Base-by-base conservation (phyloP, 2,888 invertebrate genomes). In the Melikaiella ostensackeni region DNA sequence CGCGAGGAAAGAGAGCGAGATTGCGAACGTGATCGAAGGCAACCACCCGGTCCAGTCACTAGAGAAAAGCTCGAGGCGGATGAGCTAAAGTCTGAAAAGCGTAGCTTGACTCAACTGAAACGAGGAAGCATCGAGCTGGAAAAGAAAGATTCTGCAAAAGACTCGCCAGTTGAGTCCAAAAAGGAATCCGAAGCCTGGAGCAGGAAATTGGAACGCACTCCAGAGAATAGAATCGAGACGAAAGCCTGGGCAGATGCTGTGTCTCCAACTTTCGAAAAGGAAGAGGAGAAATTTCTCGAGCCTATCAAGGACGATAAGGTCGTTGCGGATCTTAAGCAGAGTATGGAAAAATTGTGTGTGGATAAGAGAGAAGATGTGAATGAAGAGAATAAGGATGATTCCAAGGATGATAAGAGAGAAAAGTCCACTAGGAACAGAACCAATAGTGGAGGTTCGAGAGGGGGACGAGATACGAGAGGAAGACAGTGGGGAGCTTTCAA, bases 41-140 rank as follows among this genome's bases (percentile, higher is more conserved):
- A 92, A 79, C 93, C 94, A n/a, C 93, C 94, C 0, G 94, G 93
- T 24, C 94, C 94, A 1, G 93, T 94, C 13, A 94, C 94, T 0
- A 92, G 93, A 79, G 94, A 94, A 77, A 93, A 93, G 82, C 91
- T 94, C 24, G 94, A 94, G 85, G 94, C 94, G 0, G 93, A 93
- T 59, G 94, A 94, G 87, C 84, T 92, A 61, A 91, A 92, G 80
- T 90, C 87, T 42, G 93, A 93, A 80, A 93, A 93, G 79, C 90
- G 93, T 27, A 92, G 90, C 82, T 88, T 93, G 77, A 93, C 92
- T 5, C 93, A 93, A 81, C 83, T 93, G 79, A 94, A 93, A 83
- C 92, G 93, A n/a, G 88, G 83, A 13, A 85, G 84, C 64, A 80
- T 82, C 19, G 90, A 91, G 7, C 85, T 85, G 27, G 89, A 90